A percentile compares a stretch with the other conserved stretches of the same genome.
Conservation (phyloP, 2,888 invertebrate genomes). For the Trachelus tabidus region DNA sequence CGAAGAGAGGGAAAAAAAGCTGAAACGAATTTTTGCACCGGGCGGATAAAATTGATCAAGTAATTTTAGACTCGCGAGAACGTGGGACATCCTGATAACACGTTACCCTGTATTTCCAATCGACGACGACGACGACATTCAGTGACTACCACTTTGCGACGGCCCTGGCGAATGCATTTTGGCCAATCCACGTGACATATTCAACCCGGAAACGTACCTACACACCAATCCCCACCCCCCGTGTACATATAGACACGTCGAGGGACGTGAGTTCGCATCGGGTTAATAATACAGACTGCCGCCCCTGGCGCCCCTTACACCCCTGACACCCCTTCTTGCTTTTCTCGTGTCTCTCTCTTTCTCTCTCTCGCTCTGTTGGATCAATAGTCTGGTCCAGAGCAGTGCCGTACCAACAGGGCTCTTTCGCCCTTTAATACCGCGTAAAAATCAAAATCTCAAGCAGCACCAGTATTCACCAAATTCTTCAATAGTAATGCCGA, state of each 20-base stretch:
- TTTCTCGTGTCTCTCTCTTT: conserved; percentile 26
- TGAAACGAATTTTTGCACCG: too few species aligned
- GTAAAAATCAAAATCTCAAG: too few species aligned
- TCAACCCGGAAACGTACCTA: too few species aligned
- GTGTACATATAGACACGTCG: too few species aligned
- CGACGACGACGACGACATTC: too few species aligned
- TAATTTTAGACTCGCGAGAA: conserved; percentile 2
- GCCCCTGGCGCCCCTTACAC: conserved; percentile 30
- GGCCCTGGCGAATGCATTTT: too few species aligned
- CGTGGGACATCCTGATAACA: neutral
- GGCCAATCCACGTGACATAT: too few species aligned
- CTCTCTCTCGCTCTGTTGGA: conserved; percentile 40
- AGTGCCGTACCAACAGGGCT: conserved; percentile 44
- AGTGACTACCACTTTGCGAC: too few species aligned
- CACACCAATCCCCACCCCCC: too few species aligned
- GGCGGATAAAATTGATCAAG: neutral
- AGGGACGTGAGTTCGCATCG: conserved; percentile 35
- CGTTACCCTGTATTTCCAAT: neutral
- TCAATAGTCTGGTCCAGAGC: conserved; percentile 60
- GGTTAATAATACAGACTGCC: conserved; percentile 50
- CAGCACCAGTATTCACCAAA: too few species aligned
- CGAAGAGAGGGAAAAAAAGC: too few species aligned
- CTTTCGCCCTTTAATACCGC: conserved; percentile 18
- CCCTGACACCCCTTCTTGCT: neutral
- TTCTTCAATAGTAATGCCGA: too few species aligned